A percentile compares a stretch with the other conserved stretches of the same genome.
These are phyloP conservation scores for Fukomys damarensis DNA, from an alignment of 2,113 vertebrate species.

Conservation along the genomic window DNA sequence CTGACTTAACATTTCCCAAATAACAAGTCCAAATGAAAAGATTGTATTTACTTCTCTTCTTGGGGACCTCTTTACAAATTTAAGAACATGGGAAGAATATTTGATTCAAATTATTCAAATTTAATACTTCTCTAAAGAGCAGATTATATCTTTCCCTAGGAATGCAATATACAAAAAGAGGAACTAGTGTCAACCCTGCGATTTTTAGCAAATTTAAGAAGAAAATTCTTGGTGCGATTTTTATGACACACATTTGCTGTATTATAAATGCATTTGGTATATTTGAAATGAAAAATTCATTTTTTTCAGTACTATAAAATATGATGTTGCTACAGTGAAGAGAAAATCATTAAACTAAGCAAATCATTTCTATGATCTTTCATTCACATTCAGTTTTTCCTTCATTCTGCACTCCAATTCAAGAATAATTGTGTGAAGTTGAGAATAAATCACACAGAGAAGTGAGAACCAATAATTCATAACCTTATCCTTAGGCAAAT, in stretches of 20 bases:
- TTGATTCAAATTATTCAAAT: neutral
- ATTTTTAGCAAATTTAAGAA: slow-evolving; percentile 54
- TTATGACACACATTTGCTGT: neutral
- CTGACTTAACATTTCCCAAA: neutral
- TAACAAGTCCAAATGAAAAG: neutral
- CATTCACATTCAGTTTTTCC: slow-evolving; percentile 40
- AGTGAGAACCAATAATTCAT: neutral
- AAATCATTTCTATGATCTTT: neutral
- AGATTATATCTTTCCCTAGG: neutral
- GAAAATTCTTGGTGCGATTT: slow-evolving; percentile 32
- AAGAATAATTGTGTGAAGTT: neutral
- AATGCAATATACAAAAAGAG: neutral
- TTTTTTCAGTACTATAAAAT: slow-evolving; percentile 43
- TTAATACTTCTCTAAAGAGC: neutral
- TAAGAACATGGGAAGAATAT: neutral
- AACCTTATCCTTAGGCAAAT: slow-evolving; percentile 30
- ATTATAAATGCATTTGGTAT: slow-evolving; percentile 27
- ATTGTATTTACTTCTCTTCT: neutral
- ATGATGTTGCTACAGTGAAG: neutral
- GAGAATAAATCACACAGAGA: neutral
- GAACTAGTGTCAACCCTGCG: neutral
- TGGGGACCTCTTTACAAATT: neutral
- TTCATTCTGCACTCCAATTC: neutral
- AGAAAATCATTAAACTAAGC: slow-evolving; percentile 37
- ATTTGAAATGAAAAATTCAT: slow-evolving; percentile 31